Conservation (phyloP, 2,113 vertebrate genomes). For the Psilopogon haemacephalus region DNA sequence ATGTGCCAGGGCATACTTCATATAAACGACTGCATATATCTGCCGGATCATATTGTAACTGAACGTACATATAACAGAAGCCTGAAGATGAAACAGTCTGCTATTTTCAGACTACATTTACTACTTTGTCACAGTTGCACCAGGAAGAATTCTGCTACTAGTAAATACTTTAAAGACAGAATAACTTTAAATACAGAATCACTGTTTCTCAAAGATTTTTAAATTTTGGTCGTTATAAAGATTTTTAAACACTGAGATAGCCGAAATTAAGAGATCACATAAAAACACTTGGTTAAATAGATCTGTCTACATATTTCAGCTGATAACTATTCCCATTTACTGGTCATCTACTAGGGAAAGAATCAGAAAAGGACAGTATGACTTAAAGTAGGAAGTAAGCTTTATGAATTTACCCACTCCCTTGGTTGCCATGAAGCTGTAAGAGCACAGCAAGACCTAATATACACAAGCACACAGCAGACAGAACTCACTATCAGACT, state of each 20-base stretch:
- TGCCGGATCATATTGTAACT: neutral
- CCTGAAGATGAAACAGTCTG: neutral
- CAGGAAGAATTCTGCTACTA: neutral
- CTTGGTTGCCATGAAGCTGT: neutral
- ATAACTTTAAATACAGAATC: neutral
- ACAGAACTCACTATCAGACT: neutral
- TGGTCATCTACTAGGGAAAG: neutral
- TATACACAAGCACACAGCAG: neutral
- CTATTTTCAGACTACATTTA: neutral
- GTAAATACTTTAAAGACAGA: neutral
- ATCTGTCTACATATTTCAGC: neutral
- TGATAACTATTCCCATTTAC: neutral
- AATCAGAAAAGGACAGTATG: neutral
- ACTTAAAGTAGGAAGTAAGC: slow-evolving; percentile 4
- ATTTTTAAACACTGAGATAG: neutral
- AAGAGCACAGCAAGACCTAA: neutral
- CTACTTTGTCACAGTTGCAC: neutral
- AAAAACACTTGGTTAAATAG: neutral
- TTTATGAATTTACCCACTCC: neutral
- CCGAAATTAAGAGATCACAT: neutral
- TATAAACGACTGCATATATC: neutral
- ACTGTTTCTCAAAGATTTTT: neutral
- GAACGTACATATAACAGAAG: neutral
- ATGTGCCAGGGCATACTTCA: neutral
- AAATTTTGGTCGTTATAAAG: neutral